A percentile compares a stretch with the other conserved stretches of the same genome.
Evolutionary conservation across 2,888 invertebrate species (phyloP).

Genomic region (Sphaerophoria taeniata): DNA sequence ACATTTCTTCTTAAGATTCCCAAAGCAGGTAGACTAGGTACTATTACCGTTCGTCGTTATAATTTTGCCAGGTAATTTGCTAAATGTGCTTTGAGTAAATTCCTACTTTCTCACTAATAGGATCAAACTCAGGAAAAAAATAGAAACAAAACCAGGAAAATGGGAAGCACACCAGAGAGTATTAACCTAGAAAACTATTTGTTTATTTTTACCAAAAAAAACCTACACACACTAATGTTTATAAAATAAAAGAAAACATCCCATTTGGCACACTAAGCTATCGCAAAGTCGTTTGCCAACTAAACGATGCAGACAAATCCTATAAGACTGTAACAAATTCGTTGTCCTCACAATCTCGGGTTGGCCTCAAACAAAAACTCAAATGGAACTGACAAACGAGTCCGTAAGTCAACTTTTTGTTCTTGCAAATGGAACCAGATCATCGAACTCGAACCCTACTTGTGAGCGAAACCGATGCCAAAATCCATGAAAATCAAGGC

Average conservation of each 20-base stretch:
- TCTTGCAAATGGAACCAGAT: conserved; percentile 39
- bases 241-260: conserved; percentile 10
- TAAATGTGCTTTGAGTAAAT: conserved; percentile 37
- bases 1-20: neutral
- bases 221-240: neutral
- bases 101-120: conserved; percentile 56
- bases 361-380: conserved; percentile 6
- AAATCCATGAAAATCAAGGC: conserved; percentile 38
- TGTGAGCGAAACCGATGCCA: conserved; percentile 23
- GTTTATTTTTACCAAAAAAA: conserved; percentile 1
- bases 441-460: conserved; percentile 20
- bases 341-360: conserved; percentile 13
- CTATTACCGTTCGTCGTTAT: neutral
- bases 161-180: conserved; percentile 24
- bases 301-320: conserved; percentile 52
- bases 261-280: conserved; percentile 22
- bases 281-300: conserved; percentile 42
- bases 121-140: conserved; percentile 45
- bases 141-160: conserved; percentile 10
- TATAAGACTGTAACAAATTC: conserved; percentile 49
- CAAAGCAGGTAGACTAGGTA: neutral
- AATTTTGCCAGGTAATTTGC: conserved; percentile 17
- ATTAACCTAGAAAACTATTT: conserved; percentile 66
- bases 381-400: neutral
- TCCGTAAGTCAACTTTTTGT: neutral